Evolutionary conservation across 2,888 invertebrate species (phyloP), one percentile per base, ranked within the genome.

Genomic region (Drosophila limbata): DNA sequence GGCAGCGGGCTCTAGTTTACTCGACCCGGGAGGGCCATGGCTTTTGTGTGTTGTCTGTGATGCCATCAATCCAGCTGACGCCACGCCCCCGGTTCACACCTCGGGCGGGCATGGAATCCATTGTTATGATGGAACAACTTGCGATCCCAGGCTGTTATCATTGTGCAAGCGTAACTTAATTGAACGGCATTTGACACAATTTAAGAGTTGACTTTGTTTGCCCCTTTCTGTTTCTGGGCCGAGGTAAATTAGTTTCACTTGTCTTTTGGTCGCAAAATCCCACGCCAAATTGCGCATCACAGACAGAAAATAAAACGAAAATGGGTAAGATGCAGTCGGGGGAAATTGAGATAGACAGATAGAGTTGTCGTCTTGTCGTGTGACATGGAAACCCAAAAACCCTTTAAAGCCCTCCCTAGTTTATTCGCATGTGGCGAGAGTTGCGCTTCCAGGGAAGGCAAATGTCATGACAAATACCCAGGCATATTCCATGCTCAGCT

Each of bases 151-250:
- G 44, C 66, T 56, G 77, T 86, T 85, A 88, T 86, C 86, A 72
- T 75, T 79, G 79, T 73, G 79, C 71, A 72, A 88, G 84, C 81
- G 69, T 44, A 72, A 85, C 78, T 80, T 88, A 85, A 85, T 85
- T 85, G 85, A 86, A 86, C 88, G 66, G 66, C 88, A 71, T 85
- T 88, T 85, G 85, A 84, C 85, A 85, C 80, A 88, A 86, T 86
- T 86, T 71, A 81, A 81, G 79, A 71, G 78, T 52, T 68, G 85
- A 79, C 62, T 84, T 73, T 82, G 80, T 76, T 76, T 37, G 50
- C 37, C 17, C 19, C 25, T 55, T 68, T 73, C 53, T 57, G 57
- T 55, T 68, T 73, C 53, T 62, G 57, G 56, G 52, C 25, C 57
- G 42, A 51, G 52, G 19, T 55, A 83, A 88, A 84, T 84, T 88